Evolutionary conservation across 2,888 invertebrate species (phyloP).

Genomic region (Andrena bicolor): DNA sequence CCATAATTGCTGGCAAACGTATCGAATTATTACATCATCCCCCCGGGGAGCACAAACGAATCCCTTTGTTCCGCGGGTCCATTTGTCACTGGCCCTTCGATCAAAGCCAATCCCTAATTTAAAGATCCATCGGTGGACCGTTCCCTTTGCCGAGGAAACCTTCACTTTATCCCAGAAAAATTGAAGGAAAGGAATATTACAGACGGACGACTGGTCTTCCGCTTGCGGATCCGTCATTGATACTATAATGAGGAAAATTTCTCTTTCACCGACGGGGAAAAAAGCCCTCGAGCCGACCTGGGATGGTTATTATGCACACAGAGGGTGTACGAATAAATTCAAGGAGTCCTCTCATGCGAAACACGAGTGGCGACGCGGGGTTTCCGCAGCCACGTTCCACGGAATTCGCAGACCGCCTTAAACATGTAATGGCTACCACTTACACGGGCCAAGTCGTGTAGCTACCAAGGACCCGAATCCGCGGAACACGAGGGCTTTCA

Average conservation of each 20-base stretch:
- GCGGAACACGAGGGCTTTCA: constrained; percentile 12
- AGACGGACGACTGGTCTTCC: constrained; percentile 24
- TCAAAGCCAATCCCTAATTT: constrained; percentile 13
- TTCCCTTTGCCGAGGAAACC: constrained; percentile 9
- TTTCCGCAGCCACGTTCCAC: constrained; percentile 42
- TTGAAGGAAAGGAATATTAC: constrained; percentile 15
- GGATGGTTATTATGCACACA: constrained; percentile 49
- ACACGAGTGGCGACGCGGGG: constrained; percentile 47
- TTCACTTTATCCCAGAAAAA: constrained; percentile 20
- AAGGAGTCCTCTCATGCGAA: constrained; percentile 51
- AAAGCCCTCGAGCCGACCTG: constrained; percentile 41
- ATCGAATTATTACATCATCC: constrained; percentile 17
- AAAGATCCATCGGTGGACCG: constrained; percentile 9
- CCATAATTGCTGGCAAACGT: constrained; percentile 2
- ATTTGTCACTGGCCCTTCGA: constrained; percentile 17
- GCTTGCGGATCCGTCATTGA: constrained; percentile 45
- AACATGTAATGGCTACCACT: constrained; percentile 67
- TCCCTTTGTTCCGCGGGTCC: background rate
- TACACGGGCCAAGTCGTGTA: constrained; percentile 32
- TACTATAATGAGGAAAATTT: constrained; percentile 57
- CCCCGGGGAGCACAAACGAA: background rate
- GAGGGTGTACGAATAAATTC: constrained; percentile 62
- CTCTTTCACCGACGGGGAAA: constrained; percentile 30
- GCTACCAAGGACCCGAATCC: constrained; percentile 32
- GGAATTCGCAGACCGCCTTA: constrained; percentile 47